Evolutionary conservation across 2,888 invertebrate species (phyloP), one percentile per base, ranked within the genome.

Genomic region (Ophion ellenae): DNA sequence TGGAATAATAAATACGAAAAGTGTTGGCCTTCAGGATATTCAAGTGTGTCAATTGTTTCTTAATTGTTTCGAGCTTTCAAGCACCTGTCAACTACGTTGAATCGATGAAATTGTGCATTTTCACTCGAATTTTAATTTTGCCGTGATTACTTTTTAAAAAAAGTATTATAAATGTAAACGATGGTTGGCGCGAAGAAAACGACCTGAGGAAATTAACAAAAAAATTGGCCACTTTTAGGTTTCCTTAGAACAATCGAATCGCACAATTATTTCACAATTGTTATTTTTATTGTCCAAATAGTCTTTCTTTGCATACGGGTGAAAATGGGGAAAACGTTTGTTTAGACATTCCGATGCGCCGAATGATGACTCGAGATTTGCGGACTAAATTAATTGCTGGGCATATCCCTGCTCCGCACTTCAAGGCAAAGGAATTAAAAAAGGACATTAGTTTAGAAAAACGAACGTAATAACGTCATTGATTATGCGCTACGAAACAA

Each of bases 331-430:
- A 53, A 17, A 47, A 24, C 0, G 14, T 20, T n/a, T 57, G 14
- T 28, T 32, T 53, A 2, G n/a, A n/a, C n/a, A 67, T 20, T 20
- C 2, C 5, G 40, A 67, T n/a, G 7, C 4, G 67, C 47, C 17
- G 14, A 57, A 63, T n/a, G n/a, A n/a, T 61, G 66, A 66, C 70
- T 74, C 40, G 83, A 57, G 70, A 75, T 74, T 79, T 2, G 64
- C 53, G 75, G 75, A 84, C 71, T 76, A 64, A 84, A 76, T 66
- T 71, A 59, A 80, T 75, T 64, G 75, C 64, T 75, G 70, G 57
- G 64, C 40, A 78, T 24, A 70, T 64, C 69, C 75, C 59, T 47
- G 84, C 76, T 66, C 36, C 66, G 63, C 5, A 64, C n/a, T 77
- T 2, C 5, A 74, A 64, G 63, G 69, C 6, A 53, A 57, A 66